Percentiles rank a stretch among this genome's conserved stretches.
phyloP scores from a whole-genome alignment of 2,797 vertebrate genomes.

The Danio choprae region DNA sequence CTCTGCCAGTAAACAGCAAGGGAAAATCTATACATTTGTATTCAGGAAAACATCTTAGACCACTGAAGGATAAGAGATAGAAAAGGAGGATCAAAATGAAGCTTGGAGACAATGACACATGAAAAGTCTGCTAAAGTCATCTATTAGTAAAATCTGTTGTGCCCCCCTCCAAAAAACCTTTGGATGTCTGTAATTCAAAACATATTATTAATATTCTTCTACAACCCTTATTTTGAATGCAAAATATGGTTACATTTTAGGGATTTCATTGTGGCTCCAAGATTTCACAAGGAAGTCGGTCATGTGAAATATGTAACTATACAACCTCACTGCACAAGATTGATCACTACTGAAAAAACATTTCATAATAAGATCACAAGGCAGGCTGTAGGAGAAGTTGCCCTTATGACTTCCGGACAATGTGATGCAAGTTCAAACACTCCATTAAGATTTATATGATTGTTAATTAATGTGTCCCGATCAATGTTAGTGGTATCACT shows the following conservation, averaged over 20 bases:
- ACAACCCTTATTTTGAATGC: too few species aligned
- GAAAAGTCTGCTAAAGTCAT: too few species aligned
- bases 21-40: slow-evolving; percentile 7
- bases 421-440: not conserved
- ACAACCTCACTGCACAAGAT: not conserved
- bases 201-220: too few species aligned
- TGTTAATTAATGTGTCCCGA: not conserved
- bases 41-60: slow-evolving; percentile 6
- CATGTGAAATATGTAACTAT: slow-evolving; percentile 1
- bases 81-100: too few species aligned
- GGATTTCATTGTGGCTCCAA: too few species aligned
- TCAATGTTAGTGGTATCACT: not conserved
- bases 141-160: too few species aligned
- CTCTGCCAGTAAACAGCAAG: not conserved
- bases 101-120: too few species aligned
- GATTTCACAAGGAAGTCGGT: not conserved
- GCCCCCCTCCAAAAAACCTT: too few species aligned
- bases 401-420: not conserved
- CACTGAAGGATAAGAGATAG: too few species aligned
- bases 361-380: not conserved
- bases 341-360: not conserved
- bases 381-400: not conserved
- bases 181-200: too few species aligned
- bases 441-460: not conserved
- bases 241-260: too few species aligned